Evolutionary conservation across 2,113 vertebrate species (phyloP), one percentile per base, ranked within the genome.

Genomic region (Diadophis punctatus): DNA sequence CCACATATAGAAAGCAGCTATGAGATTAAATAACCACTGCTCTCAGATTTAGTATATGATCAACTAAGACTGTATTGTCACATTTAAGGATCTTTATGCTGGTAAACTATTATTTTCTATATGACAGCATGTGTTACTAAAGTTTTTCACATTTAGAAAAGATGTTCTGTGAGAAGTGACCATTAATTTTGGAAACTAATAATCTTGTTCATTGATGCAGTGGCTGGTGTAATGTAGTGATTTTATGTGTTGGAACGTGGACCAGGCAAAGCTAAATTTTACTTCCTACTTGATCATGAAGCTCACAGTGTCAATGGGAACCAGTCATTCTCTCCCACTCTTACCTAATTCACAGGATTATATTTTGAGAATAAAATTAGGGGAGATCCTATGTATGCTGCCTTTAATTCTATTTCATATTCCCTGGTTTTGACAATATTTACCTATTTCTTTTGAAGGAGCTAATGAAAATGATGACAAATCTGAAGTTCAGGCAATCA

Each of bases 401-500:
- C 34, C 8, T 68, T 68, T 74, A 74, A 74, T 34, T 80, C 2
- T 80, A 43, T 80, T 43, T 80, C 34, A 43, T 86, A 49, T 1
- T 39, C 92, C 90, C 34, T 48, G 23, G 6, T 52, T 89, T 93
- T 58, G 92, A 90, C 86, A 68, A 27, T 7, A 1, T 58, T 58
- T 89, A 93, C 93, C 94, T 22, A 18, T 94, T 87, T 80, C 90
- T 89, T 92, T 46, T 89, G 39, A 63, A 98, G 99, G 98, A 94
- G 97, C 96, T 95, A 96, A 95, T 88, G 98, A 98, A 93, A 98
- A 98, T 93, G 97, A 98, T 92, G 98, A 99, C 95, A 98, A 98
- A 96, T 99, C 99, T n/a, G 99, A 99, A 96, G 99, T 99, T 46
- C 99, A 99, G 96, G 98, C 98, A 1, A 99, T 99, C 97, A 99